A percentile compares a stretch with the other conserved stretches of the same genome.
Conservation (phyloP, 2,797 vertebrate species). For the Hypotaenidia philippensis region DNA sequence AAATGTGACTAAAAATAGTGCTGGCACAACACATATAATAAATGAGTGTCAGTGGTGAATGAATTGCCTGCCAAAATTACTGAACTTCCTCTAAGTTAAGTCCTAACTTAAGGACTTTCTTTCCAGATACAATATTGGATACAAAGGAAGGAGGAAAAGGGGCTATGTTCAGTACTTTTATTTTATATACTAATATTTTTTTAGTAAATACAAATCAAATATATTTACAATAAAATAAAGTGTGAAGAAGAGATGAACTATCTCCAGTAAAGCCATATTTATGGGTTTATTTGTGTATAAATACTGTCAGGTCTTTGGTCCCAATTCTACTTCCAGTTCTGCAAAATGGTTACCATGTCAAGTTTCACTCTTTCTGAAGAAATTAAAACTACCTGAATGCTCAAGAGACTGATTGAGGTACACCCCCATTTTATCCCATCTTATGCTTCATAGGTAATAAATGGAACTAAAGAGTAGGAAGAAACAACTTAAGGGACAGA, state of each 20-base stretch:
- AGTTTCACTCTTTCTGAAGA: background rate
- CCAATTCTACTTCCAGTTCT: background rate
- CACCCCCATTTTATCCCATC: background rate
- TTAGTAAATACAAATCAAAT: background rate
- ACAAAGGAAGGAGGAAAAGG: background rate
- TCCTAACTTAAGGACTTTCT: background rate
- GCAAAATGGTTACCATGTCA: background rate
- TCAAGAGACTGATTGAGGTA: background rate
- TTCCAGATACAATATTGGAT: background rate
- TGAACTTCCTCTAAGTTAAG: background rate
- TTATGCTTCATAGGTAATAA: background rate
- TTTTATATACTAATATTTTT: background rate
- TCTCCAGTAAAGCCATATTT: background rate
- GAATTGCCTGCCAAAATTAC: constrained; percentile 1
- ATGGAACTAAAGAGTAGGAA: background rate
- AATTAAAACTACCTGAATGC: background rate
- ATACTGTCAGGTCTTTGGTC: background rate
- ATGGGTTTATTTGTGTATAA: background rate
- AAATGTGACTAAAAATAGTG: constrained; percentile 25
- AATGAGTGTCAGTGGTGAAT: background rate
- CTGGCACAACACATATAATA: constrained; percentile 11
- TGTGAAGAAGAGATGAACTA: background rate
- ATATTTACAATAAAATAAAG: background rate
- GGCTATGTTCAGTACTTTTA: background rate
- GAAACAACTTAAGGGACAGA: background rate